These are phyloP conservation scores for Pterocles burchelli DNA, from an alignment of 2,113 vertebrate genomes.

Conservation along the genomic window DNA sequence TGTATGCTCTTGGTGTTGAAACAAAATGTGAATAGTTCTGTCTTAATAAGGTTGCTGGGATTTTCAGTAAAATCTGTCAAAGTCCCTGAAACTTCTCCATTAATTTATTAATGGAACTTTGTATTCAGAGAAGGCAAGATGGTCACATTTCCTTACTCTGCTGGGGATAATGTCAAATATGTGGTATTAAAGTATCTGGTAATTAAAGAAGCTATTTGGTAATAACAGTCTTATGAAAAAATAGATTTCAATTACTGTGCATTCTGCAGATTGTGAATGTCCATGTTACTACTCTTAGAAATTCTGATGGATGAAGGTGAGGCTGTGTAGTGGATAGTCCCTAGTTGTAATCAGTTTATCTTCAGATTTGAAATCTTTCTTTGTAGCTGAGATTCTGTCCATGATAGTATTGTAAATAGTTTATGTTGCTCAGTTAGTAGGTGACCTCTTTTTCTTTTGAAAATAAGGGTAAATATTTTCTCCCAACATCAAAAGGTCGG, in stretches of 20 bases:
- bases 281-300: not conserved
- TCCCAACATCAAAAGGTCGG: not conserved
- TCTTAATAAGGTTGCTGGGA: not conserved
- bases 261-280: not conserved
- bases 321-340: not conserved
- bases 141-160: not conserved
- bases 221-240: not conserved
- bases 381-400: not conserved
- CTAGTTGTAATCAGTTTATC: not conserved
- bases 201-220: not conserved
- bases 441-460: not conserved
- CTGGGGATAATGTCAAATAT: not conserved
- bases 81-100: not conserved
- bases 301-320: not conserved
- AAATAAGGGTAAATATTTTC: not conserved
- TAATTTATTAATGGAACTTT: not conserved
- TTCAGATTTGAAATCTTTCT: not conserved
- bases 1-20: not conserved
- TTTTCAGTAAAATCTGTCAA: not conserved
- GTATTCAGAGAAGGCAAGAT: not conserved
- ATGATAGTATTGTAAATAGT: not conserved
- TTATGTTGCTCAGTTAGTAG: not conserved
- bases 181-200: not conserved
- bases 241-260: not conserved
- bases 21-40: not conserved